These are phyloP conservation scores for Orestias chungarensis DNA, from an alignment of 2,797 vertebrate species.

Conservation along the genomic window DNA sequence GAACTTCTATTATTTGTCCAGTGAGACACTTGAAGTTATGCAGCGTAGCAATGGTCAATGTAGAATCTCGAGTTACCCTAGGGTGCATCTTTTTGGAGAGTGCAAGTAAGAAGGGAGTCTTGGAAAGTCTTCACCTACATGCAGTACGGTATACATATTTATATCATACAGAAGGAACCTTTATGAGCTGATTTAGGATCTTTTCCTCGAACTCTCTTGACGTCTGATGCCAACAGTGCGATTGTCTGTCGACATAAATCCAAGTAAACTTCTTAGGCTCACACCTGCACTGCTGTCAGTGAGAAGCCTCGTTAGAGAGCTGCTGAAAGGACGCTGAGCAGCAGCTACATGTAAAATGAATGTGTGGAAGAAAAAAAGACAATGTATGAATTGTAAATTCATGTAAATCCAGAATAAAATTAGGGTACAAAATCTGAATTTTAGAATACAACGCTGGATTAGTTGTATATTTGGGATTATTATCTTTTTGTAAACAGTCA, in stretches of 20 bases:
- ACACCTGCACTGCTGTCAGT: background rate
- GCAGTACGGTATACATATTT: background rate
- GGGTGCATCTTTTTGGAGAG: background rate
- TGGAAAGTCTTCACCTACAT: background rate
- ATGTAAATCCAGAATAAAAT: background rate
- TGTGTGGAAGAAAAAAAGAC: background rate
- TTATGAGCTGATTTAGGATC: background rate
- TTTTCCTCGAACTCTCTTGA: background rate
- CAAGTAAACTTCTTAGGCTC: background rate
- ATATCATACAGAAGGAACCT: background rate
- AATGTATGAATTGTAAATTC: background rate
- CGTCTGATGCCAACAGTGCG: background rate
- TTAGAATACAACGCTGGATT: background rate
- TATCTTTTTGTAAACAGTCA: background rate
- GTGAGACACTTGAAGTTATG: background rate
- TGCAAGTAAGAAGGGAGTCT: background rate
- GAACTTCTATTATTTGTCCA: background rate
- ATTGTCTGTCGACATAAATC: background rate
- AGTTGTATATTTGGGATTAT: background rate
- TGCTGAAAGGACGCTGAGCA: background rate
- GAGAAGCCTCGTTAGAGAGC: background rate
- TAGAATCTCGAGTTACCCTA: background rate
- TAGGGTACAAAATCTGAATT: background rate
- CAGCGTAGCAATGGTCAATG: background rate
- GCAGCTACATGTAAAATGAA: background rate